Percentiles rank a stretch among this genome's conserved stretches.
phyloP scores from a whole-genome alignment of 64 coral and sea anemone genomes.

The Dendrophyllia cribrosa region DNA sequence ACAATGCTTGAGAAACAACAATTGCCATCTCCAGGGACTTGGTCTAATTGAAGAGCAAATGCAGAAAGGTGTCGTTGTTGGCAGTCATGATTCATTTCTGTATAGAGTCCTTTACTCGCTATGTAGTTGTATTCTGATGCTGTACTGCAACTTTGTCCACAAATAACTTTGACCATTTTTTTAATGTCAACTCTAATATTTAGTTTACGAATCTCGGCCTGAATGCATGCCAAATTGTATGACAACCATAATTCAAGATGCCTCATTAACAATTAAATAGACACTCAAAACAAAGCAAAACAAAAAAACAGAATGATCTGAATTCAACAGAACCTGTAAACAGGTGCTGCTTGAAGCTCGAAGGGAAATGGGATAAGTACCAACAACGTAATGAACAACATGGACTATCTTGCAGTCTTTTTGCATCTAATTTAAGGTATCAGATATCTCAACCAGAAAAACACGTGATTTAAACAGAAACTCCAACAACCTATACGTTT shows the following conservation, averaged over 20 bases:
- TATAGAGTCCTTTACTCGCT: too few relatives aligned
- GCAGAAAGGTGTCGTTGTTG: too few relatives aligned
- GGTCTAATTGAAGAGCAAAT: too few relatives aligned
- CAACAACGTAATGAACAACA: neutral
- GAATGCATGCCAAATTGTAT: neutral
- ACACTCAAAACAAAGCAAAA: neutral
- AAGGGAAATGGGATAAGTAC: neutral
- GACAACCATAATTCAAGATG: neutral
- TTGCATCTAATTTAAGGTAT: neutral
- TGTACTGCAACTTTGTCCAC: too few relatives aligned
- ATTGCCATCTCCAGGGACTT: too few relatives aligned
- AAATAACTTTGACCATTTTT: too few relatives aligned
- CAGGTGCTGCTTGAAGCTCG: neutral
- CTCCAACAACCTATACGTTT: neutral
- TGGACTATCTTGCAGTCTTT: neutral
- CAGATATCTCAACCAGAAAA: neutral
- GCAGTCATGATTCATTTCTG: too few relatives aligned
- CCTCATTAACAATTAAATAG: neutral
- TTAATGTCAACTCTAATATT: conserved; percentile 5
- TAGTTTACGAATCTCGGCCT: neutral
- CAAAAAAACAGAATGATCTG: neutral
- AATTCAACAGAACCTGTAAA: neutral
- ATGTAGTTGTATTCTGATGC: too few relatives aligned
- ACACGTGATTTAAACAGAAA: neutral
- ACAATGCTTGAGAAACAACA: too few relatives aligned